These are phyloP conservation scores for Sinocyclocheilus grahami DNA, from an alignment of 2,113 vertebrate genomes.

Conservation along the genomic window DNA sequence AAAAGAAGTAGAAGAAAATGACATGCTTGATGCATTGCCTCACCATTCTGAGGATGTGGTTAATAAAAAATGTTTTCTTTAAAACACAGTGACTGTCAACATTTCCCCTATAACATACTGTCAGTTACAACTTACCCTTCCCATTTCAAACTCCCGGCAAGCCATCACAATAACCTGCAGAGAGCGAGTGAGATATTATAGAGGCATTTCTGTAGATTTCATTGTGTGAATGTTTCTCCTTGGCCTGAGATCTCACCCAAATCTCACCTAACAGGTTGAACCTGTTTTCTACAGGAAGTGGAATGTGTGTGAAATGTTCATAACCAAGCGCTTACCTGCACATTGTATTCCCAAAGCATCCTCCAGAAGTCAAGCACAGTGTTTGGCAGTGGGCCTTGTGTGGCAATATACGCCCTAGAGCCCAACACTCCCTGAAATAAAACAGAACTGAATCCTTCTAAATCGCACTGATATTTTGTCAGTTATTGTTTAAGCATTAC, in stretches of 20 bases:
- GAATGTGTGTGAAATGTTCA: background rate
- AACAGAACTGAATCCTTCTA: background rate
- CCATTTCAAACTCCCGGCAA: slow-evolving; percentile 97
- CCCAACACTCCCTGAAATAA: slow-evolving; percentile 84
- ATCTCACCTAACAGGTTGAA: background rate
- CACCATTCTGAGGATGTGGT: slow-evolving; percentile 27
- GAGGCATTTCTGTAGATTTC: background rate
- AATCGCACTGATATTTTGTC: background rate
- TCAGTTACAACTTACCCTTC: slow-evolving; percentile 82
- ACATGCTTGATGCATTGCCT: slow-evolving; percentile 1
- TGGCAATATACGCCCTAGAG: slow-evolving; percentile 89
- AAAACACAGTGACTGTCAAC: background rate
- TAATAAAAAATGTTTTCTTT: slow-evolving; percentile 9
- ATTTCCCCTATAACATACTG: background rate
- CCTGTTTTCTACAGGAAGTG: background rate
- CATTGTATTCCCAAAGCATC: slow-evolving; percentile 94
- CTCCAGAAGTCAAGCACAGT: slow-evolving; percentile 91
- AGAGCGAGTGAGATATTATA: background rate
- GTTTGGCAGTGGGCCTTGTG: slow-evolving; percentile 89
- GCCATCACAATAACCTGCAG: slow-evolving; percentile 90
- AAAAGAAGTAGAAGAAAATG: background rate
- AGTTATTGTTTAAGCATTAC: background rate
- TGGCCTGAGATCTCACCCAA: background rate
- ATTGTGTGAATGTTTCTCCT: background rate
- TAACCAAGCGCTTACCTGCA: slow-evolving; percentile 75